Evolutionary conservation across 92 coral and sea anemone genomes (phyloP).

Genomic region (Meandrina meandrites): DNA sequence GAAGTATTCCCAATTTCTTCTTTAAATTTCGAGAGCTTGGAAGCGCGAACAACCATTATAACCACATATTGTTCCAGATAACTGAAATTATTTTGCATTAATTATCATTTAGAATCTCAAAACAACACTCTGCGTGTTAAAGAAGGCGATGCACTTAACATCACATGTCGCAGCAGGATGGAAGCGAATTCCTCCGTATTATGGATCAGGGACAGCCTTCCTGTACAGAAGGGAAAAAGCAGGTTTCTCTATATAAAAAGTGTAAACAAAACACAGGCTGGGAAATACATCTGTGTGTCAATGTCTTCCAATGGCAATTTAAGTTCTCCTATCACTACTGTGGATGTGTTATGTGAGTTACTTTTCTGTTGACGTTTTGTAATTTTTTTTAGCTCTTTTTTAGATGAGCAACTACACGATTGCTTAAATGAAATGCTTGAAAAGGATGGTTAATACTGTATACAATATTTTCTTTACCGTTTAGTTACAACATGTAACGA

Average conservation of each 20-base stretch:
- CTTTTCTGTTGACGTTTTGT: neutral
- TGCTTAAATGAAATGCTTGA: too few relatives aligned
- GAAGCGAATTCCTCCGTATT: neutral
- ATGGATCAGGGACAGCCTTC: constrained; percentile 20
- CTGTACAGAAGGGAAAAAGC: neutral
- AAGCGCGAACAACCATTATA: too few relatives aligned
- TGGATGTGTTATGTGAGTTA: constrained; percentile 64
- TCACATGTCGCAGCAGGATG: constrained; percentile 16
- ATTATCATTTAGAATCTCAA: too few relatives aligned
- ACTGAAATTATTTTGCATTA: too few relatives aligned
- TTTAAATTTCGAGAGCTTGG: too few relatives aligned
- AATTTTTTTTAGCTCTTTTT: too few relatives aligned
- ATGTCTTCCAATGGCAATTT: constrained; percentile 17
- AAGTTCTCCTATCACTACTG: constrained; percentile 28
- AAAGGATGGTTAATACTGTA: too few relatives aligned
- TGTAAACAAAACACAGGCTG: constrained; percentile 55
- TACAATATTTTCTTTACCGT: too few relatives aligned
- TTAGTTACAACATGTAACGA: too few relatives aligned
- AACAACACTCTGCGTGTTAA: neutral
- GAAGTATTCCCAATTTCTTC: too few relatives aligned
- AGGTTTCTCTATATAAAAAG: constrained; percentile 4
- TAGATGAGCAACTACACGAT: too few relatives aligned
- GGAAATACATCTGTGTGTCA: constrained; percentile 61
- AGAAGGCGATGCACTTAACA: constrained; percentile 15
- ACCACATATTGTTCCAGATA: too few relatives aligned